Evolutionary conservation across 2,113 vertebrate genomes (phyloP).

Genomic region (Rhipidura dahli): DNA sequence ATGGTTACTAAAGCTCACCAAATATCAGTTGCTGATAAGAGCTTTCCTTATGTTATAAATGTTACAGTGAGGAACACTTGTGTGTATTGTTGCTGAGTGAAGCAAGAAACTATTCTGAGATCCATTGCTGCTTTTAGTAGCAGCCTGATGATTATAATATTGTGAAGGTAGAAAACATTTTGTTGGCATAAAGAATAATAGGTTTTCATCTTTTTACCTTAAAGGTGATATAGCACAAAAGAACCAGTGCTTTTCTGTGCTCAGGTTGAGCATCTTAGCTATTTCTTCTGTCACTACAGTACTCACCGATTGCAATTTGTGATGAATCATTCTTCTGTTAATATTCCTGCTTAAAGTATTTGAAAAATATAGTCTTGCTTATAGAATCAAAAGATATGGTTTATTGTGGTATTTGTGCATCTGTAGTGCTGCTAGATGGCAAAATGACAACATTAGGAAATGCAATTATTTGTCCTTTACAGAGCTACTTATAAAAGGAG

Average conservation of each 20-base stretch:
- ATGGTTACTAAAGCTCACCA: neutral
- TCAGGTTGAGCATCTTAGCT: neutral
- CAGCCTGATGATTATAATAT: neutral
- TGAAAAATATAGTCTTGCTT: neutral
- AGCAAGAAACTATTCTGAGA: neutral
- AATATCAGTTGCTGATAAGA: neutral
- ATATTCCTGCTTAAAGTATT: neutral
- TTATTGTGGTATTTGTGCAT: neutral
- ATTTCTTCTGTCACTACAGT: neutral
- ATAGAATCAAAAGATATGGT: neutral
- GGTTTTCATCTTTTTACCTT: neutral
- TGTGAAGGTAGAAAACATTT: neutral
- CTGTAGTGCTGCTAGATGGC: neutral
- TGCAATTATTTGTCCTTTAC: neutral
- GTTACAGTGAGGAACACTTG: neutral
- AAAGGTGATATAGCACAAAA: neutral
- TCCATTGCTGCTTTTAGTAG: neutral
- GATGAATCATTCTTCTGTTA: neutral
- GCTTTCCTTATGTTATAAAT: neutral
- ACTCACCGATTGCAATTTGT: neutral
- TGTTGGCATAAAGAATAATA: neutral
- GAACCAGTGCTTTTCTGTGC: neutral
- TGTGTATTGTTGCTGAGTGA: neutral
- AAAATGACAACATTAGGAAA: neutral
- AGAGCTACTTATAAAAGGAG: neutral